Conservation (phyloP, 2,888 invertebrate species). For the Hydraecia micacea region DNA sequence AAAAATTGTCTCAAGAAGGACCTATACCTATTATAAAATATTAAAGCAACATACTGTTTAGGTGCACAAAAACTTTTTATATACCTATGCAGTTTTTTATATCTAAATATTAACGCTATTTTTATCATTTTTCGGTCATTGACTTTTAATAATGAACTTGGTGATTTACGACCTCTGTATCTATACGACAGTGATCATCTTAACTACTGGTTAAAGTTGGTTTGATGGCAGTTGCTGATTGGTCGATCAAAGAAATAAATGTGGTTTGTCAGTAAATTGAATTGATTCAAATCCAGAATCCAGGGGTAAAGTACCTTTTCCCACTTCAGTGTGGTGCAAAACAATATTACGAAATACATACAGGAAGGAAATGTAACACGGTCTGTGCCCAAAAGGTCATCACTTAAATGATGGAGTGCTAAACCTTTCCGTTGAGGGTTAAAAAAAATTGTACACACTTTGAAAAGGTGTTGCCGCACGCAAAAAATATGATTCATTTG, state of each 20-base stretch:
- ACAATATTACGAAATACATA: constrained; percentile 1
- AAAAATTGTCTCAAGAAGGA: constrained; percentile 7
- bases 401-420: constrained; percentile 50
- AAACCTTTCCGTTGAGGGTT: constrained; percentile 42
- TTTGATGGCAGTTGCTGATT: background rate
- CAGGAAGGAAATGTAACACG: constrained; percentile 36
- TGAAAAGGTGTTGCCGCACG: constrained; percentile 39
- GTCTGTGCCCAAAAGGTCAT: constrained; percentile 36
- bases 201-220: background rate
- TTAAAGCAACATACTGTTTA: background rate
- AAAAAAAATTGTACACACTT: constrained; percentile 44
- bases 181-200: constrained; percentile 5
- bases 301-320: constrained; percentile 4
- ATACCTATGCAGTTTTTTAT: background rate
- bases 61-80: constrained; percentile 6
- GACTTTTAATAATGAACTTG: constrained; percentile 15
- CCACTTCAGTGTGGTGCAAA: constrained; percentile 1
- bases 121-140: constrained; percentile 4
- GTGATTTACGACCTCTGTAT: constrained; percentile 14
- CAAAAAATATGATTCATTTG: constrained; percentile 51
- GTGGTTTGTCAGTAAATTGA: constrained; percentile 1
- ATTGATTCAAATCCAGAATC: constrained; percentile 10
- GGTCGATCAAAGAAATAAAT: background rate
- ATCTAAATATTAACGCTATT: background rate
- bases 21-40: background rate